Evolutionary conservation across 2,797 vertebrate genomes (phyloP), one percentile per base, ranked within the genome.

Genomic region (Platalea minor): DNA sequence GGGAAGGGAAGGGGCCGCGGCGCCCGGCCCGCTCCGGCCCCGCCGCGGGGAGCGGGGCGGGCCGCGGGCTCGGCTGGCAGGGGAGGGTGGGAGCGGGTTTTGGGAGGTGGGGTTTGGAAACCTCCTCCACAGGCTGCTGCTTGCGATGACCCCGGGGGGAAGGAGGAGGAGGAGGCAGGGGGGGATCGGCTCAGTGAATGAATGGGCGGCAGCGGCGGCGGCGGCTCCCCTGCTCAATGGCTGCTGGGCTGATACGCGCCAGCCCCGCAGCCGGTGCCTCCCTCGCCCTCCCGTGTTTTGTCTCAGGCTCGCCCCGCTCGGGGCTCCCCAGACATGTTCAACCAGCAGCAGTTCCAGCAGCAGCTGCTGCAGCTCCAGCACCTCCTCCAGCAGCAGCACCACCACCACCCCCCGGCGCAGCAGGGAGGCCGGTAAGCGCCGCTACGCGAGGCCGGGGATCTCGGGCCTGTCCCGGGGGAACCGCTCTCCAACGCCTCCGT

Each of bases 311-410:
- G 82, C 78, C 61, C 87, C 48, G 88, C 43, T 77, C 74, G 72
- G 73, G 43, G 79, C 74, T 45, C 88, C 97, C 95, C 96, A 86
- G 83, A 95, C 94, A 98, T 98, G 98, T 98, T 98, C 97, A 97
- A 98, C 89, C 99, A 99, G 96, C 99, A 98, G 95, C 98, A 99
- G 45, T 98, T 99, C 88, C 98, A 99, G 84, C 98, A 97, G 89
- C 97, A 97, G 53, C 93, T 97, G 85, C 95, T 97, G 78, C 97
- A 99, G 88, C 97, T 97, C 80, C 98, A 97, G 79, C 97, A 97
- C 80, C 97, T 96, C 69, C 97, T 97, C 21, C 97, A 97, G 79
- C 98, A 98, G 80, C 94, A 96, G 6, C 97, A 97, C 3, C 96
- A 96, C 39, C 95, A 95, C 60, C 98, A 91, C 82, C 96, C 98